phyloP scores from a whole-genome alignment of 2,797 vertebrate species.

The Danionella dracula region DNA sequence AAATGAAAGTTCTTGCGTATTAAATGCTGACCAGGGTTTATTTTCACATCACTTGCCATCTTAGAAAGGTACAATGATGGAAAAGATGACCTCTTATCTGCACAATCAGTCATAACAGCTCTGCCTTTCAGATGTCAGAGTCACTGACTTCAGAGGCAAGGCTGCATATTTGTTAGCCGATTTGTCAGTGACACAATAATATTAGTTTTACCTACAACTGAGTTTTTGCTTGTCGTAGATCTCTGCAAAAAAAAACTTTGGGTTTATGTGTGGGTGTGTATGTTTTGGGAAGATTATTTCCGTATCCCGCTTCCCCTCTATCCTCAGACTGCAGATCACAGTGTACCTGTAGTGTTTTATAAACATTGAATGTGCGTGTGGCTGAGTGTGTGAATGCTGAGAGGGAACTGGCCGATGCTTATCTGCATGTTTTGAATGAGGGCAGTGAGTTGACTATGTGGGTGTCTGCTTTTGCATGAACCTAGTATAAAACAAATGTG shows the following conservation, averaged over 20 bases:
- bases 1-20: neutral
- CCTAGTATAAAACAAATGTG: slow-evolving; percentile 40
- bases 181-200: no score
- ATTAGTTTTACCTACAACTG: no score
- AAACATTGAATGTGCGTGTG: slow-evolving; percentile 31
- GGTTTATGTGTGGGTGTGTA: slow-evolving; percentile 12
- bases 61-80: slow-evolving; percentile 21
- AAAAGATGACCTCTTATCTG: slow-evolving; percentile 38
- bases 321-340: slow-evolving; percentile 44
- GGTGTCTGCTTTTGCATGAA: slow-evolving; percentile 62
- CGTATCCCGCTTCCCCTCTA: slow-evolving; percentile 21
- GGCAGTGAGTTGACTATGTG: slow-evolving; percentile 59
- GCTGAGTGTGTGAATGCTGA: slow-evolving; percentile 8
- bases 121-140: slow-evolving; percentile 23
- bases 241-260: no score
- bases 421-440: slow-evolving; percentile 68
- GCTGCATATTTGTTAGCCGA: no score
- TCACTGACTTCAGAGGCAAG: neutral
- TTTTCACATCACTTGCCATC: slow-evolving; percentile 3
- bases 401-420: slow-evolving; percentile 64
- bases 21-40: neutral
- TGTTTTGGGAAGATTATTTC: slow-evolving; percentile 23
- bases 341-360: slow-evolving; percentile 35
- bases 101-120: slow-evolving; percentile 20
- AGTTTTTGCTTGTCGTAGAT: no score